Base-by-base conservation (phyloP, 2,797 vertebrate species). In the Muscicapa comitata region DNA sequence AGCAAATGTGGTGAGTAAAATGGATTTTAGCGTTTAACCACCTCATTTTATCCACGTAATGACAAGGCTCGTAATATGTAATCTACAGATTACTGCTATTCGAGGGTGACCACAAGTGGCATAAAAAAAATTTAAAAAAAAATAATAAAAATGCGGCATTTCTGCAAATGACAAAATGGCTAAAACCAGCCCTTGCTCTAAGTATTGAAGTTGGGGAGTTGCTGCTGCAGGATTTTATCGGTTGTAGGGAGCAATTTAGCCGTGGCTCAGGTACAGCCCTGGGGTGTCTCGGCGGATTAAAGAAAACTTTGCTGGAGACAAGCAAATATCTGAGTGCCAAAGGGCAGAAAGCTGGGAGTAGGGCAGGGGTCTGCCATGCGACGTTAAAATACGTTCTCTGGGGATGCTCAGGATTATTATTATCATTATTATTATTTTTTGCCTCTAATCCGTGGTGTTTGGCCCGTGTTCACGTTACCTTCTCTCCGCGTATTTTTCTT, bases 1-100 rank as follows among this genome's bases (percentile, higher is more conserved):
- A 67, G 68, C 59, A 76, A 94, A 70, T 87, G 94, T 94, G 96
- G 95, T 87, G 93, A 95, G 91, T 94, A 95, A 95, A 96, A 97
- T 94, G 94, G 91, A 89, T 94, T 95, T 95, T 91, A 93, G 93
- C 81, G 84, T 95, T 95, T 96, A 95, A 95, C 94, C 93, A 89
- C 91, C 90, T 95, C 88, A 51, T 94, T 94, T 95, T 92, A 92
- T 37, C 88, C 88, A 76, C 37, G 71, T 95, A 97, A 96, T 95
- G 91, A 95, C 92, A 96, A 95, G 92, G 86, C 89, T 95, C 25
- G 75, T 85, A 94, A 92, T 92, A 78, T 94, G 81, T 95, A 95
- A 96, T 97, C 96, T 97, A 40, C 81, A 89, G 88, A 97, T 96
- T 95, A 92, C 93, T 77, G 88, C 72, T 81, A 71, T 89, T 61